Base-by-base conservation (phyloP, 2,888 invertebrate species). In the Sarcophaga carnaria region DNA sequence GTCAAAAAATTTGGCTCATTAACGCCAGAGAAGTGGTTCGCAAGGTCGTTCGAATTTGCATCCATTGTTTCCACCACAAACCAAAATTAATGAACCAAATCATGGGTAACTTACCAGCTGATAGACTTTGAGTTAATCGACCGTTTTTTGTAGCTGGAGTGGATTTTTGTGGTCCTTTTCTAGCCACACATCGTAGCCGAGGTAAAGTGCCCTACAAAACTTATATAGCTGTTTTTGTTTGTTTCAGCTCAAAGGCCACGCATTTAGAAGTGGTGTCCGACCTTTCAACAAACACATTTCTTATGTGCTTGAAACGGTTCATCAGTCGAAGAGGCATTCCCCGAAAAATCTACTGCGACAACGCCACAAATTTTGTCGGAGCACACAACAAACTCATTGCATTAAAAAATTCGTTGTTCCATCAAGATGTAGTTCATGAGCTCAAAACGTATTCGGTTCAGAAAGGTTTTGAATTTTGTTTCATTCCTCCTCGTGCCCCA, bases 131-230 rank as follows among this genome's bases (percentile, higher is more conserved):
- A 14, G 37, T 37, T 49, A 49, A 14, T 49, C 49, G 14, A 14
- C 49, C 49, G 11, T 49, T 47, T 86, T 87, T 27, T 77, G 75
- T 14, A 80, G 83, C n/a, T 82, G 78, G 25, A 85, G 84, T 11
- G 72, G 59, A 74, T 59, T 88, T 12, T 5, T 80, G 25, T 60
- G 71, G 20, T 83, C 86, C 6, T 87, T 88, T 72, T 88, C 86
- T 72, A 83, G 63, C 71, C 88, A 8, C 83, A 84, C 70, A 74
- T 14, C 74, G 60, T 17, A 79, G 83, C 22, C 8, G 70, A 5
- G 79, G 49, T 49, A 49, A 83, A 20, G n/a, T 59, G 1, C 83
- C 83, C 1, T 79, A 74, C 45, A 83, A 83, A 72, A 74, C 74
- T 2, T 84, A 75, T 54, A 67, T 83, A 8, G 81, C 81, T 17